Evolutionary conservation across 2,797 vertebrate species (phyloP).

Genomic region (Semotilus atromaculatus): DNA sequence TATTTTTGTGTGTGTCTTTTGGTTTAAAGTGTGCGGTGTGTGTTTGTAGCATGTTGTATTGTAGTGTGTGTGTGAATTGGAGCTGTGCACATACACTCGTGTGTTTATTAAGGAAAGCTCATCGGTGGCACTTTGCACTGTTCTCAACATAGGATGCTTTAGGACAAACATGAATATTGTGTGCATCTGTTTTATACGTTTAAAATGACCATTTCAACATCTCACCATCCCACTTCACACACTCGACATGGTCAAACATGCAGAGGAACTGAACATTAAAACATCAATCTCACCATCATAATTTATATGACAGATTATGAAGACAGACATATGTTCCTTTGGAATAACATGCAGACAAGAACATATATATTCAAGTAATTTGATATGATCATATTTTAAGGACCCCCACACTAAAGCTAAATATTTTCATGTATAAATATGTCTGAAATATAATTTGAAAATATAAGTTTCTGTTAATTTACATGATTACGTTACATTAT

Average conservation of each 20-base stretch:
- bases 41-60: conserved; percentile 11
- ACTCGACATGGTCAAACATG: background rate
- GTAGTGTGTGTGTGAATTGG: background rate
- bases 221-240: conserved; percentile 34
- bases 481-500: too few relatives aligned
- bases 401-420: background rate
- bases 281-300: background rate
- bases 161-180: conserved; percentile 9
- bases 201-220: conserved; percentile 27
- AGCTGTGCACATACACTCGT: background rate
- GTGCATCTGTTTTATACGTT: conserved; percentile 5
- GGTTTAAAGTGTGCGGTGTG: background rate
- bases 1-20: conserved; percentile 7
- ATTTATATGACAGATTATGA: too few relatives aligned
- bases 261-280: background rate
- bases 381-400: background rate
- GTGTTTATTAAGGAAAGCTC: conserved; percentile 32
- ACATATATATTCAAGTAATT: background rate
- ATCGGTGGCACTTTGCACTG: conserved; percentile 69
- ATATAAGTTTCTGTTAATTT: background rate
- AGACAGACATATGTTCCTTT: too few relatives aligned
- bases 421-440: background rate
- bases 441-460: background rate
- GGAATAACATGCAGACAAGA: too few relatives aligned
- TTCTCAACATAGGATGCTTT: conserved; percentile 33